Conservation (phyloP, 2,888 invertebrate species). For the Drosophila eohydei region DNA sequence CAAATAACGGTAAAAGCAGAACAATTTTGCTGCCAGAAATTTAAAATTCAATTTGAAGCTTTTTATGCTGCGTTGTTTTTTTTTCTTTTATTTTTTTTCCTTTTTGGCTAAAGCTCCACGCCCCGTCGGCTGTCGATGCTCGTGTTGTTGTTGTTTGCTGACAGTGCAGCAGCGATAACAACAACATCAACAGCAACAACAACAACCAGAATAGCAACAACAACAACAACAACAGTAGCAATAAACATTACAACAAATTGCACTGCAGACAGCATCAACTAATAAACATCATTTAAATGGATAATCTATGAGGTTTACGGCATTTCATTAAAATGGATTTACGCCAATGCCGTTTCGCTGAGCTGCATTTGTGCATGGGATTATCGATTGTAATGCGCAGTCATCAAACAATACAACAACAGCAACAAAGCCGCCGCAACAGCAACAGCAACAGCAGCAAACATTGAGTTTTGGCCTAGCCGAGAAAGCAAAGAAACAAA, state of each 20-base stretch:
- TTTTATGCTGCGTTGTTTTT: slow-evolving; percentile 15
- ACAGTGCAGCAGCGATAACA: slow-evolving; percentile 36
- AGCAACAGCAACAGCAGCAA: slow-evolving; percentile 21
- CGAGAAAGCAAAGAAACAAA: neutral
- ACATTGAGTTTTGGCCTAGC: slow-evolving; percentile 50
- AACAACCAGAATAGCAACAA: slow-evolving; percentile 28
- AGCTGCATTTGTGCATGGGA: slow-evolving; percentile 75
- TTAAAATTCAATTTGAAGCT: slow-evolving; percentile 55
- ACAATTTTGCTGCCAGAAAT: slow-evolving; percentile 31
- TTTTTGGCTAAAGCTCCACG: slow-evolving; percentile 51
- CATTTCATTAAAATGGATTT: slow-evolving; percentile 77
- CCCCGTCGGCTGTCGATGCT: slow-evolving; percentile 32
- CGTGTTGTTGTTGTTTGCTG: slow-evolving; percentile 32
- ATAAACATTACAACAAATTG: slow-evolving; percentile 29
- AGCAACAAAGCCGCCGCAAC: slow-evolving; percentile 24
- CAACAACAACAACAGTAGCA: neutral
- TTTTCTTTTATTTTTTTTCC: neutral
- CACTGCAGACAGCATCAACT: slow-evolving; percentile 19
- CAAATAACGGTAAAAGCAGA: slow-evolving; percentile 1
- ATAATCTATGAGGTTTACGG: slow-evolving; percentile 58
- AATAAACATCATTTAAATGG: slow-evolving; percentile 64
- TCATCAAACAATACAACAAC: slow-evolving; percentile 66
- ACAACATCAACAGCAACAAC: slow-evolving; percentile 24
- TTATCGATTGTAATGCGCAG: slow-evolving; percentile 78
- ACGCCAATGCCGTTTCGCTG: slow-evolving; percentile 66